These are phyloP conservation scores for Podargus strigoides DNA, from an alignment of 2,797 vertebrate genomes.

Conservation along the genomic window DNA sequence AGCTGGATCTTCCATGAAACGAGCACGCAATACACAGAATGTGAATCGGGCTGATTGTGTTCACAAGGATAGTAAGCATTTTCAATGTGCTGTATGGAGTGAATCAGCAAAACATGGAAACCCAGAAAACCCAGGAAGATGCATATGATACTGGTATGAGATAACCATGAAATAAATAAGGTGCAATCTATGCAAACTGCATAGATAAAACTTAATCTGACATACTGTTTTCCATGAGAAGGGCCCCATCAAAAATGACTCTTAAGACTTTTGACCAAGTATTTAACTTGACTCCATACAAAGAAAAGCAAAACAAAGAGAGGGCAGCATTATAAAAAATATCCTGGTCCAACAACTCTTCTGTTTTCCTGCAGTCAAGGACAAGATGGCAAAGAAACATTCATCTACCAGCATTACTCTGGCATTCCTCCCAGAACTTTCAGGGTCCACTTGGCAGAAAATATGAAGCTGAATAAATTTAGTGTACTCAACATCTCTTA, in stretches of 20 bases:
- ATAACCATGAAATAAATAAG: neutral
- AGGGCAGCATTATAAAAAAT: neutral
- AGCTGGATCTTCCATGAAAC: neutral
- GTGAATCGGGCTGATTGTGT: neutral
- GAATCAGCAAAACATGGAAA: neutral
- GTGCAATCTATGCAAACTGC: neutral
- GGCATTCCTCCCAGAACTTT: conserved; percentile 56
- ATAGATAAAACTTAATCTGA: neutral
- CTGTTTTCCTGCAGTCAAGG: conserved; percentile 13
- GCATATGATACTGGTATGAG: neutral
- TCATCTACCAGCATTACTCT: neutral
- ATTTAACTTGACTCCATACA: neutral
- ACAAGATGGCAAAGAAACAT: conserved; percentile 1
- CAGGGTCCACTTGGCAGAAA: conserved; percentile 26
- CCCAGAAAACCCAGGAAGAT: neutral
- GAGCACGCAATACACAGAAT: neutral
- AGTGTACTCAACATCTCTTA: neutral
- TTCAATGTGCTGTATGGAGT: neutral
- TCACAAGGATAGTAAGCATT: neutral
- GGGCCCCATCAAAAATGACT: neutral
- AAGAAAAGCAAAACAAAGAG: neutral
- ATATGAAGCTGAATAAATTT: conserved; percentile 20
- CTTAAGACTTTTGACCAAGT: neutral
- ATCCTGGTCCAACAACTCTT: neutral
- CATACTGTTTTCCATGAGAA: neutral